A percentile compares a stretch with the other conserved stretches of the same genome.
phyloP scores from a whole-genome alignment of 2,113 vertebrate genomes.

The Rhegmatorhina hoffmannsi region DNA sequence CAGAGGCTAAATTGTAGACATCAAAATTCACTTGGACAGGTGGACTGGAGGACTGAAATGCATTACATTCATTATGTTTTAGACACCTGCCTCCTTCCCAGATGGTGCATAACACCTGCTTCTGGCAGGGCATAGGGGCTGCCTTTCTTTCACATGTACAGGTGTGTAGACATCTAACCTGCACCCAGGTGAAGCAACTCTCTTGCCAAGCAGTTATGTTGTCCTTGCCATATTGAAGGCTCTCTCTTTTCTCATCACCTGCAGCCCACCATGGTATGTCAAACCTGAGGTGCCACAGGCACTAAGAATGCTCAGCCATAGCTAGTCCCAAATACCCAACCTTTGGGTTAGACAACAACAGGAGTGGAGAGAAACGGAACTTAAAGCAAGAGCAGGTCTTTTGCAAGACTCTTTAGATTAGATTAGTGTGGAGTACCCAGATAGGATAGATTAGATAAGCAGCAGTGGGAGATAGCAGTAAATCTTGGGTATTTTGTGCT shows the following conservation, averaged over 20 bases:
- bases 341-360: not conserved
- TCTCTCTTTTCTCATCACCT: not conserved
- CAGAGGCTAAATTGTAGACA: not conserved
- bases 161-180: not conserved
- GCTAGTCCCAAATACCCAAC: not conserved
- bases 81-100: not conserved
- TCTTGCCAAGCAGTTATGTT: not conserved
- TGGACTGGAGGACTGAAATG: not conserved
- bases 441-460: conserved; percentile 9
- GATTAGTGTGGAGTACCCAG: not conserved
- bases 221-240: not conserved
- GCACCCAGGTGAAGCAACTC: not conserved
- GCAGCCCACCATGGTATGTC: not conserved
- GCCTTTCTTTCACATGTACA: not conserved
- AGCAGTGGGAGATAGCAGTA: not conserved
- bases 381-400: not conserved
- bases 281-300: not conserved
- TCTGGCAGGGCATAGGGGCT: not conserved
- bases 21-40: not conserved
- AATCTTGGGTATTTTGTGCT: not conserved
- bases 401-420: not conserved
- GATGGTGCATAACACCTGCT: not conserved
- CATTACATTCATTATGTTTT: not conserved
- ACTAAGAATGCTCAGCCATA: not conserved
- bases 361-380: not conserved